phyloP scores from a whole-genome alignment of 2,113 vertebrate species.

The Centropus unirufus region DNA sequence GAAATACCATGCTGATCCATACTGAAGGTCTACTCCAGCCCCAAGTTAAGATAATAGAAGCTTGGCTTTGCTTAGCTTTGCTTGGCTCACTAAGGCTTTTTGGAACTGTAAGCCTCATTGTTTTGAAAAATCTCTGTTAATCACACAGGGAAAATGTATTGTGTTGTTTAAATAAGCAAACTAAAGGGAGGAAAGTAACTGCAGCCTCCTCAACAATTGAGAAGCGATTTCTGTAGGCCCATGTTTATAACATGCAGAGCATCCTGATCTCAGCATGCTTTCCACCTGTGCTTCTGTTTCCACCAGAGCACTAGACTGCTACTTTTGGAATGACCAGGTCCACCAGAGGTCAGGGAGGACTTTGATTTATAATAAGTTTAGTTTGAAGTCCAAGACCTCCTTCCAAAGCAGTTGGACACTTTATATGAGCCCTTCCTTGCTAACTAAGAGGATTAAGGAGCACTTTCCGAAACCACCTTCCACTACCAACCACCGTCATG shows the following conservation, averaged over 20 bases:
- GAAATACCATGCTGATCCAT: not conserved
- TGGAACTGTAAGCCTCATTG: not conserved
- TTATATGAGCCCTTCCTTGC: not conserved
- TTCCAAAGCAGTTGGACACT: not conserved
- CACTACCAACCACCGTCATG: not conserved
- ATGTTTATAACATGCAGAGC: not conserved
- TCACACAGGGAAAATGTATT: not conserved
- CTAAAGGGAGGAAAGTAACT: not conserved
- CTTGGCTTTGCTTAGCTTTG: not conserved
- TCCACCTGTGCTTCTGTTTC: not conserved
- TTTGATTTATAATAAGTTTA: not conserved
- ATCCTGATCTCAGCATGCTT: not conserved
- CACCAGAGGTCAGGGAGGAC: not conserved
- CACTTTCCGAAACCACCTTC: slow-evolving; percentile 31
- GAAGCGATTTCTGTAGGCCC: not conserved
- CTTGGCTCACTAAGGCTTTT: slow-evolving; percentile 15
- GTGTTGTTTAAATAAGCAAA: slow-evolving; percentile 4
- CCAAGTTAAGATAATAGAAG: not conserved
- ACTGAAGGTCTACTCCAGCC: not conserved
- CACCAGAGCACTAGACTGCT: accelerated
- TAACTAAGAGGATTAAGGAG: slow-evolving; percentile 38
- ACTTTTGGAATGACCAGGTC: not conserved
- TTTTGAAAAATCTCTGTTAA: slow-evolving; percentile 31
- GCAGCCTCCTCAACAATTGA: not conserved
- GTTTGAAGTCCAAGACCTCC: not conserved